Base-by-base conservation (phyloP, 2,888 invertebrate species). In the Nomada lathburiana region DNA sequence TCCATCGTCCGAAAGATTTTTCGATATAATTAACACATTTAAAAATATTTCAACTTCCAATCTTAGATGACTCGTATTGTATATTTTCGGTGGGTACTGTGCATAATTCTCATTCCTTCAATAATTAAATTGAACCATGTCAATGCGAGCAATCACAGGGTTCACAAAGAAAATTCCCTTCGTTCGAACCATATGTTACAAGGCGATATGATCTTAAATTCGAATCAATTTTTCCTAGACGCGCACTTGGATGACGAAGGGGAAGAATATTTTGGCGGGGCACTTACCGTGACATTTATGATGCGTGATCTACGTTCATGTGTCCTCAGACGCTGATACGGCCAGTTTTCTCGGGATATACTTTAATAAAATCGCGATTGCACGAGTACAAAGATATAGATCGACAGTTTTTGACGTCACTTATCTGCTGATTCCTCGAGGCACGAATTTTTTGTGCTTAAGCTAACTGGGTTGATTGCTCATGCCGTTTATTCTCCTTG, bases 401-500 rank as follows among this genome's bases (percentile, higher is more conserved):
- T 60, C 60, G 60, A n/a, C 29, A 36, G 36, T 36, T 60, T 36
- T 36, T 36, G 60, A 60, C 60, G 60, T 60, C 60, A 60, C 36
- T 60, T 60, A 60, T 60, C 60, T n/a, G 60, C 60, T 60, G 60
- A 60, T 60, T 36, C 60, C 36, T 60, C 36, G 9, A 60, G 36
- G 60, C 60, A 60, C 18, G 36, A 60, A 36, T n/a, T 60, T 36
- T 60, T 53, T 62, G 20, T n/a, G 20, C 20, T 62, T 60, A 36
- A 62, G 20, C 62, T 62, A 62, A 62, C 62, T 62, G 62, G 62
- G 62, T 42, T 62, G 62, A 62, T 44, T 44, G 62, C 20, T 44
- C n/a, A 16, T 16, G 13, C 29, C 26, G 29, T 59, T 59, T 59
- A 59, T 16, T 29, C 23, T 7, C 13, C 57, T 59, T 26, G 0